Evolutionary conservation across 35 echinoderm and acorn worm species (phyloP), one percentile per base, ranked within the genome.

Genomic region (Heliocidaris erythrogramma): DNA sequence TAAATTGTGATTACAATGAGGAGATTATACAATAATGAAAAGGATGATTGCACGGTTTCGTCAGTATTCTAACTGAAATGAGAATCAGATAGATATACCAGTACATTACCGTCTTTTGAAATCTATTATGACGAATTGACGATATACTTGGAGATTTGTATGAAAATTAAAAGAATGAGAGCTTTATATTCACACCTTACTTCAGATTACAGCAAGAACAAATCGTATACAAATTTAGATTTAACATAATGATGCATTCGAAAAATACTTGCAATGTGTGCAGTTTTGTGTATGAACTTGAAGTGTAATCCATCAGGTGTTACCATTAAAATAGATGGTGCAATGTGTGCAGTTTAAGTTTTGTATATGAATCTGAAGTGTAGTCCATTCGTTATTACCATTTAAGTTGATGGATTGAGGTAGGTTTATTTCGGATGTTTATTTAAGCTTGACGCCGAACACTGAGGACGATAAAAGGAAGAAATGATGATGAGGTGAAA

Each of bases 341-440:
- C 35, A 42, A 42, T 42, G 35, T 7, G 65, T 78, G 17, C 14
- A 56, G 52, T 13, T 56, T 9, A 10, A 56, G 52, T 56, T 56
- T 56, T 78, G 65, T n/a, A 21, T 78, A 78, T 78, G 65, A 78
- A 78, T 0, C 27, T 78, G 18, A 78, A 78, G 65, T 78, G 24
- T 71, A 60, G 12, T 42, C 87, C 87, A 89, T 48, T n/a, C 16
- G 87, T 89, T 89, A 89, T 89, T 89, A 89, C 87, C 31, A 48
- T 89, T 89, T 42, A 31, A 89, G 31, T 47, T 89, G 87, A 89
- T 89, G 32, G 87, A 89, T 89, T 48, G 87, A 7, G 32, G 87
- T 89, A 16, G 47, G 87, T 89, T 89, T 89, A 89, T 32, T 89
- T 89, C 87, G 87, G 87, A 89, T 89, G 87, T 89, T 89, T 31